Conservation (phyloP, 2,797 vertebrate genomes). For the Enteromius paludinosus region DNA sequence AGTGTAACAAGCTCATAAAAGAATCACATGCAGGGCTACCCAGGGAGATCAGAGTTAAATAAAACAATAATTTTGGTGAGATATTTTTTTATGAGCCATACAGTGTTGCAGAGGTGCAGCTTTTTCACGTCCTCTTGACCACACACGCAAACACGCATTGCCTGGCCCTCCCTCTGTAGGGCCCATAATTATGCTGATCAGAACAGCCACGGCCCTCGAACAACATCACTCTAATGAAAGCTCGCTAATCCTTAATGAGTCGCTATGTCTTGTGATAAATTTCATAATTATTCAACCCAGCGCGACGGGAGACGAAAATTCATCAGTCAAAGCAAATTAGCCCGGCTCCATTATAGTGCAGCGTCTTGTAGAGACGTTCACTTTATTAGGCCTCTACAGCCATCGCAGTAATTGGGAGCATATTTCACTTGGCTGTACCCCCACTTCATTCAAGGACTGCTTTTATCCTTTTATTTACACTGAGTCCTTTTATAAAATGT, state of each 20-base stretch:
- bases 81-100: slow-evolving; percentile 20
- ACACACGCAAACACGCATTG: slow-evolving; percentile 57
- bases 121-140: slow-evolving; percentile 40
- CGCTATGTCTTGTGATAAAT: slow-evolving; percentile 90
- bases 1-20: background rate
- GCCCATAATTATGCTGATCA: slow-evolving; percentile 73
- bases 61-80: slow-evolving; percentile 1
- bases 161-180: slow-evolving; percentile 47
- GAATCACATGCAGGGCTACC: background rate
- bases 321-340: slow-evolving; percentile 99
- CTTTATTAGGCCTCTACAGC: slow-evolving; percentile 98
- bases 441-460: slow-evolving; percentile 89
- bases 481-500: slow-evolving; percentile 75
- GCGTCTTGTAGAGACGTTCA: slow-evolving; percentile 93
- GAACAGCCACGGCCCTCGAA: slow-evolving; percentile 78
- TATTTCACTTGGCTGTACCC: slow-evolving; percentile 93
- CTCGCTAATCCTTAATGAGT: slow-evolving; percentile 88
- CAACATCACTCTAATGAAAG: slow-evolving; percentile 84
- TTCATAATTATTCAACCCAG: slow-evolving; percentile 94
- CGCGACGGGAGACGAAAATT: slow-evolving; percentile 88
- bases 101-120: background rate
- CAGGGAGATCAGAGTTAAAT: slow-evolving; percentile 14
- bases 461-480: slow-evolving; percentile 92
- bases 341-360: slow-evolving; percentile 95
- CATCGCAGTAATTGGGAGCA: slow-evolving; percentile 99